These are phyloP conservation scores for Pseudois nayaur DNA, from an alignment of 2,113 vertebrate genomes.

Conservation along the genomic window DNA sequence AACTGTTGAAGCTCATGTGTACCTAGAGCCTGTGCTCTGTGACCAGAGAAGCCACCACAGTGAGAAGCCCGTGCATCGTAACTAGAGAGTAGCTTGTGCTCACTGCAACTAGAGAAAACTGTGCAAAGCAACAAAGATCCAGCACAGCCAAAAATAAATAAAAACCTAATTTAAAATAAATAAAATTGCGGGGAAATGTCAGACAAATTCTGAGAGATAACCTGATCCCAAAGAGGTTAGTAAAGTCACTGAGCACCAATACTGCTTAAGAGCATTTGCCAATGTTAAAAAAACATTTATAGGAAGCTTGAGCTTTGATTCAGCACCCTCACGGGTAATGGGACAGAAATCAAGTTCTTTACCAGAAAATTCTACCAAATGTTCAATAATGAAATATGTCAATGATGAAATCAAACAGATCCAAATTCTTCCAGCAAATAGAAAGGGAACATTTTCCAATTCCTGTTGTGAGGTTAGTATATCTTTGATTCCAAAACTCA, in stretches of 20 bases:
- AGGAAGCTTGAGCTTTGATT: not conserved
- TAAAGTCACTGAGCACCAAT: not conserved
- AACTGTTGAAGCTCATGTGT: not conserved
- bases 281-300: not conserved
- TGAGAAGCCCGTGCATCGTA: not conserved
- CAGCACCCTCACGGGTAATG: not conserved
- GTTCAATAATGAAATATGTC: conserved; percentile 13
- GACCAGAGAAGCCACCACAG: not conserved
- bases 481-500: not conserved
- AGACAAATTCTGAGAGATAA: not conserved
- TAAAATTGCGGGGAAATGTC: not conserved
- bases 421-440: not conserved
- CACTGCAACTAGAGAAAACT: not conserved
- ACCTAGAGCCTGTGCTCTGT: not conserved
- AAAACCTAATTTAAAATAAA: not conserved
- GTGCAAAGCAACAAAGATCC: not conserved
- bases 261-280: not conserved
- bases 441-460: not conserved
- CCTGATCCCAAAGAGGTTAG: not conserved
- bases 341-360: conserved; percentile 1
- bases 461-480: not conserved
- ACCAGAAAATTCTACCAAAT: not conserved
- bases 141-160: not conserved
- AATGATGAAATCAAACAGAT: not conserved
- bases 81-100: not conserved